phyloP scores from a whole-genome alignment of 2,113 vertebrate genomes.

The Pelecanus crispus region DNA sequence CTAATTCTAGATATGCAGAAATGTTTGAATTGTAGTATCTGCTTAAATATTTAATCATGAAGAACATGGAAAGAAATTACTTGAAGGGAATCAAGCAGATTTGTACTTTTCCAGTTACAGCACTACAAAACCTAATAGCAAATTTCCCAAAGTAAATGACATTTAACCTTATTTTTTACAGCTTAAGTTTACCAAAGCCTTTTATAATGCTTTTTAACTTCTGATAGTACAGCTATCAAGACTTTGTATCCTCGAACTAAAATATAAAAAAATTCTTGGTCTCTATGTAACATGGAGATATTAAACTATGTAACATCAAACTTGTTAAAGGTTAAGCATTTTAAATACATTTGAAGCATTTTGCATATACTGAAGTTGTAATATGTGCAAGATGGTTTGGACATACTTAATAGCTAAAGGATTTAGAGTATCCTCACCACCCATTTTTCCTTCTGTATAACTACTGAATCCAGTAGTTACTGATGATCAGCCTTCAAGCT shows the following conservation, averaged over 20 bases:
- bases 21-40: not conserved
- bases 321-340: not conserved
- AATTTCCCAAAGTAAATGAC: not conserved
- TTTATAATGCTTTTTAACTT: not conserved
- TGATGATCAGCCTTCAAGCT: not conserved
- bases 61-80: not conserved
- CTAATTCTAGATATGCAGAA: not conserved
- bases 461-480: not conserved
- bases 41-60: constrained; percentile 42
- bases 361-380: not conserved
- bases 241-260: not conserved
- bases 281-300: not conserved
- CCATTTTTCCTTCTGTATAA: not conserved
- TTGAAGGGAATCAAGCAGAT: not conserved
- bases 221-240: not conserved
- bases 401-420: not conserved
- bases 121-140: not conserved
- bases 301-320: not conserved
- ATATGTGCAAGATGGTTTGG: not conserved
- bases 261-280: not conserved
- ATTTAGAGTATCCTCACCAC: not conserved
- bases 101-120: not conserved
- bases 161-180: not conserved
- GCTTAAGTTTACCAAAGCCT: not conserved
- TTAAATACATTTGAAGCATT: not conserved